Evolutionary conservation across 2,888 invertebrate genomes (phyloP).

Genomic region (Dolichopus griseipennis): DNA sequence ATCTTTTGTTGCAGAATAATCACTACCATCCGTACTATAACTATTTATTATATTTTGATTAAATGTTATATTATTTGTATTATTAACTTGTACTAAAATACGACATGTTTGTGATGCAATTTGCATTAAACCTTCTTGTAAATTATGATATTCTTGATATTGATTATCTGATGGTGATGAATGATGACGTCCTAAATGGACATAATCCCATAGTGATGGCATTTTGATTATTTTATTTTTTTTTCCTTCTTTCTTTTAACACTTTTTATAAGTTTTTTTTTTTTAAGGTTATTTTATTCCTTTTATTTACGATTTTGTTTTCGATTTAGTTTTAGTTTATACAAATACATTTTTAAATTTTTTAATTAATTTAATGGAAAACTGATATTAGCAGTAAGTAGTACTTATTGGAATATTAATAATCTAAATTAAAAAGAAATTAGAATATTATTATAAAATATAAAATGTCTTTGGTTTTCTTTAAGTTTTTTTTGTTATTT

Average conservation of each 20-base stretch:
- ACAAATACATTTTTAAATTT: too few species aligned
- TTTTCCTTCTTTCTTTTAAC: neutral
- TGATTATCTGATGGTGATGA: neutral
- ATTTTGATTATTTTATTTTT: neutral
- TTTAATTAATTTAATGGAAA: too few species aligned
- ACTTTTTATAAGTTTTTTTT: neutral
- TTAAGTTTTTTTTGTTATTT: too few species aligned
- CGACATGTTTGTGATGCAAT: constrained; percentile 71
- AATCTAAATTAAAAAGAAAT: too few species aligned
- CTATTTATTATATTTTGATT: constrained; percentile 53
- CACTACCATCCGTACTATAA: neutral
- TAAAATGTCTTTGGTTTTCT: too few species aligned
- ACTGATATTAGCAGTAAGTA: too few species aligned
- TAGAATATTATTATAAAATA: too few species aligned
- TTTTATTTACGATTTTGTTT: neutral
- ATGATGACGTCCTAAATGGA: constrained; percentile 8
- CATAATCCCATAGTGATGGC: constrained; percentile 10
- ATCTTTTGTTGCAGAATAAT: constrained; percentile 24
- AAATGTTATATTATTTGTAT: constrained; percentile 65
- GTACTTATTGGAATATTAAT: too few species aligned
- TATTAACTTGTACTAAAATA: constrained; percentile 66
- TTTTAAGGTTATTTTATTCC: neutral
- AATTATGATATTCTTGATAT: constrained; percentile 49
- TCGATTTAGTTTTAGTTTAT: too few species aligned
- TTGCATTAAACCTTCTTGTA: constrained; percentile 68